Percentiles rank a stretch among this genome's conserved stretches.
These are phyloP conservation scores for Nansenia antarctica DNA, from an alignment of 2,113 vertebrate genomes.

Conservation along the genomic window DNA sequence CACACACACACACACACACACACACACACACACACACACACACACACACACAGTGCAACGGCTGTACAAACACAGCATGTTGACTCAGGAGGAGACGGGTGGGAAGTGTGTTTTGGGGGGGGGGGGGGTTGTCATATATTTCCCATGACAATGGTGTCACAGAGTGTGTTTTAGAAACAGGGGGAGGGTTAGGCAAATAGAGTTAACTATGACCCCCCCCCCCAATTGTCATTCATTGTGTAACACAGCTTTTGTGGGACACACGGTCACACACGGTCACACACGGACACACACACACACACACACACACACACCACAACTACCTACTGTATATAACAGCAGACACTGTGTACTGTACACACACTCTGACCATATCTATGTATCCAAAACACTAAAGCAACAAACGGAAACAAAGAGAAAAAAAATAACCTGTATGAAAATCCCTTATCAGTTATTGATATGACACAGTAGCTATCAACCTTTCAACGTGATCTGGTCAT, in stretches of 20 bases:
- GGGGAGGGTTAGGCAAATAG: conserved; percentile 50
- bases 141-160: conserved; percentile 69
- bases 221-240: conserved; percentile 1
- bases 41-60: conserved; percentile 22
- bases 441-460: conserved; percentile 4
- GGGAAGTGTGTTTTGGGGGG: conserved; percentile 49
- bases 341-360: conserved; percentile 7
- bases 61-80: conserved; percentile 74
- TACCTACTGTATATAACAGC: neutral
- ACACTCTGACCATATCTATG: neutral
- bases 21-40: conserved; percentile 14
- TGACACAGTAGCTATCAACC: neutral
- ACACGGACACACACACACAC: neutral
- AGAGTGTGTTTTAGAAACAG: conserved; percentile 48
- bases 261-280: conserved; percentile 12
- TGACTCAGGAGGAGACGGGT: conserved; percentile 55
- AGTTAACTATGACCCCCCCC: conserved; percentile 22
- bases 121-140: conserved; percentile 57
- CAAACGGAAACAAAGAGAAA: conserved; percentile 16
- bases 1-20: neutral
- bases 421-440: neutral
- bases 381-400: conserved; percentile 4
- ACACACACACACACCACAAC: neutral
- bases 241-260: neutral
- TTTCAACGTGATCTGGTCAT: too few species aligned